Base-by-base conservation (phyloP, 2,797 vertebrate genomes). In the Centropyge bicolor region DNA sequence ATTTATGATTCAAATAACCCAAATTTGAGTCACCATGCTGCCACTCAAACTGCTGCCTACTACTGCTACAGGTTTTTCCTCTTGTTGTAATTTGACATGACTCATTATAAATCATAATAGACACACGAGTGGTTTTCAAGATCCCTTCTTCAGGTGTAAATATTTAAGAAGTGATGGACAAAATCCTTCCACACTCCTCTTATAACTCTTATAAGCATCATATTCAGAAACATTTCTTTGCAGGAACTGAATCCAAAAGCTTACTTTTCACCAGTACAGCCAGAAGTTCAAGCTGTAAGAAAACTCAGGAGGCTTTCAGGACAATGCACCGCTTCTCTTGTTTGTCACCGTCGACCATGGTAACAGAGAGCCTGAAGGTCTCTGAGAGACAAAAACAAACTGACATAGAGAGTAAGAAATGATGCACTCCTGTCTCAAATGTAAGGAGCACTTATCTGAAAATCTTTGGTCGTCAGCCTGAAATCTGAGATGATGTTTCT, bases 1-100 rank as follows among this genome's bases (percentile, higher is more conserved):
- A 65, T 66, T 62, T 35, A 41, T 36, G 43, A 61, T 70, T 74
- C 5, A 57, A 64, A 65, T 54, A 36, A 22, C 51, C 17, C n/a
- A 60, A 9, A 36, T 65, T n/a, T 72, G 59, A 76, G 36, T 76
- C 55, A 68, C 36, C 49, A 38, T 9, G n/a, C 64, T 60, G 40
- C 7, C 63, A 52, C n/a, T 70, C 71, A 67, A 10, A 59, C 56
- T 55, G 40, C 63, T 41, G 38, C 27, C 57, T 48, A 22, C 43
- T 35, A 16, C 61, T 66, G 41, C 20, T 46, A 46, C 49, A 40
- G 41, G 16, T 5, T 5, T 19, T 51, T 62, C 24, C 14, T 45
- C 55, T 17, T 27, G n/a, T 35, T 45, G 11, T 38, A 43, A 22
- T 67, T 57, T 22, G 9, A 41, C 2, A 68, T 62, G 17, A 38